phyloP scores from a whole-genome alignment of 2,888 invertebrate genomes.

The Globia sparganii region DNA sequence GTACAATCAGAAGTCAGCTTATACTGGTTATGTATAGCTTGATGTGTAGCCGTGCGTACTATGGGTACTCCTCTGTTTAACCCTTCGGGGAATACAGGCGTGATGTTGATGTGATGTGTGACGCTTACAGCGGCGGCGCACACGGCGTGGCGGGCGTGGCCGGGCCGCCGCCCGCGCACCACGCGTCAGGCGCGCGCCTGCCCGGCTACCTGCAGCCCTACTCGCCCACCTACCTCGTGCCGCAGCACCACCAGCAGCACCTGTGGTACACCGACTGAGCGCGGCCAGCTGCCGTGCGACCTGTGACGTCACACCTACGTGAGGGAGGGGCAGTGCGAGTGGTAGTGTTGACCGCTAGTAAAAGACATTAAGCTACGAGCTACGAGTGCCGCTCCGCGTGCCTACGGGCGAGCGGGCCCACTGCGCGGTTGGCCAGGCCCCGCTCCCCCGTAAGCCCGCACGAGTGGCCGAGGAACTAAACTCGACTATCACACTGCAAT shows the following conservation, averaged over 20 bases:
- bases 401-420: conserved; percentile 24
- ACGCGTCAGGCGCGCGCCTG: conserved; percentile 92
- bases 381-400: conserved; percentile 29
- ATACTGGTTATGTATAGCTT: too few species aligned
- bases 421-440: conserved; percentile 5
- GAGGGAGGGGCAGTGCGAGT: background rate
- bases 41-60: too few species aligned
- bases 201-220: conserved; percentile 88
- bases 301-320: background rate
- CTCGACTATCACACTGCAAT: conserved; percentile 82
- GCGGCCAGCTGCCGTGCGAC: background rate
- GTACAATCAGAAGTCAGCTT: too few species aligned
- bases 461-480: conserved; percentile 67
- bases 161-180: conserved; percentile 96
- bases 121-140: conserved; percentile 56
- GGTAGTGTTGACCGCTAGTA: background rate
- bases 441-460: conserved; percentile 41
- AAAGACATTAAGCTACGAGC: conserved; percentile 48
- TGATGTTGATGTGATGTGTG: background rate
- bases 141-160: conserved; percentile 88
- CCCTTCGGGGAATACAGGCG: background rate
- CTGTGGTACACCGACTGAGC: conserved; percentile 94
- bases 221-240: conserved; percentile 88
- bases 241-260: conserved; percentile 91
- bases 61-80: too few species aligned